Evolutionary conservation across 2,797 vertebrate species (phyloP).

Genomic region (Molossus alvarezi): DNA sequence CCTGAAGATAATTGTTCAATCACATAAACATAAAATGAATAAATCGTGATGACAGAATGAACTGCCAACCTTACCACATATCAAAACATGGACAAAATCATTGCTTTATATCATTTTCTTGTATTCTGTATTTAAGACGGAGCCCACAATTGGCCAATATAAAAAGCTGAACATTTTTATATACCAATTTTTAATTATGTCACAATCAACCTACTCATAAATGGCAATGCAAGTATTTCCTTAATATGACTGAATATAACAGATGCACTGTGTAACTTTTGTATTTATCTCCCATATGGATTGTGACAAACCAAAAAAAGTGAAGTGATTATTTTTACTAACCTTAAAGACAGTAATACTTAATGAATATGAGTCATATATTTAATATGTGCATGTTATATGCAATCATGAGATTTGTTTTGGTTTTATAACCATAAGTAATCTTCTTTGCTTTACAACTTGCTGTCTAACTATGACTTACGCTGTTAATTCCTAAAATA

Average conservation of each 20-base stretch:
- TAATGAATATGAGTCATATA: not conserved
- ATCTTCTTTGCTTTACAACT: not conserved
- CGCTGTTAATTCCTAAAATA: not conserved
- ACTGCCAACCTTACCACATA: not conserved
- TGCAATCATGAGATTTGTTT: not conserved
- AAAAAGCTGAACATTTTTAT: slow-evolving; percentile 38
- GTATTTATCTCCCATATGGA: not conserved
- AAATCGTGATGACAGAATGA: slow-evolving; percentile 72
- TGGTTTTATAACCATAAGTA: not conserved
- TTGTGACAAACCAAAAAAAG: not conserved
- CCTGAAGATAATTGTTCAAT: slow-evolving; percentile 79
- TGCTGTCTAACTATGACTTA: not conserved
- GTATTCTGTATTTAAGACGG: slow-evolving; percentile 32
- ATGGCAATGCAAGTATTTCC: not conserved
- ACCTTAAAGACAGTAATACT: not conserved
- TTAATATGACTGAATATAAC: not conserved
- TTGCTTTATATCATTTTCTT: slow-evolving; percentile 68
- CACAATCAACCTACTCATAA: slow-evolving; percentile 9
- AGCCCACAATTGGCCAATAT: not conserved
- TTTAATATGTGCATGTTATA: not conserved
- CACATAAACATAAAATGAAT: slow-evolving; percentile 78
- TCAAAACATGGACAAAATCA: slow-evolving; percentile 16
- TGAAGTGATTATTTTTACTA: not conserved
- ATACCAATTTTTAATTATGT: slow-evolving; percentile 35
- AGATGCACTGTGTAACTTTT: not conserved